Evolutionary conservation across 1,140 invertebrate species (phyloP), one percentile per base, ranked within the genome.

Genomic region (Bombus impatiens): DNA sequence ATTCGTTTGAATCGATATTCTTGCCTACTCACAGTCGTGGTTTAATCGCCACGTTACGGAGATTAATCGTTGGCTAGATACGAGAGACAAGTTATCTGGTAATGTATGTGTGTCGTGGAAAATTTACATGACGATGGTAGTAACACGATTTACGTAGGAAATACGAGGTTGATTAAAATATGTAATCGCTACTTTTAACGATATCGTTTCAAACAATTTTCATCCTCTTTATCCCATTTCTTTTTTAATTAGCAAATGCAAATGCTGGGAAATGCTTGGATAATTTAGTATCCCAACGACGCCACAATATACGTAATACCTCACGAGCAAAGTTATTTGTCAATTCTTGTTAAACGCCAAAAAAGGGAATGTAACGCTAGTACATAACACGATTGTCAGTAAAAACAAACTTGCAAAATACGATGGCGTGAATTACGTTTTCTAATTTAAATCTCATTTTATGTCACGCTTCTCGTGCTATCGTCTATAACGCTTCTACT

Each of bases 1-100:
- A 86, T 75, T 86, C 79, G 42, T 82, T 86, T 40, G 71, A 85
- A 85, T 85, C 83, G 83, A 85, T 85, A 85, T 85, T 72, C 83
- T 79, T 70, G 84, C 71, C 65, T 59, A 78, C 74, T 70, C 71
- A 32, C 81, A 71, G 59, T 78, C 40, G 65, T 59, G 35, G 86
- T 78, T 78, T 86, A 81, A 82, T 86, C 86, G 53, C 62, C 32
- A 40, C 70, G 59, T 76, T 76, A 68, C 84, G 72, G 62, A 76
- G 84, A 86, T 86, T 82, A 86, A 86, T 86, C 74, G 74, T 72
- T 84, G 42, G 74, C 35, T 59, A 78, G 80, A 82, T 82, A 71
- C 40, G 81, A 65, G 59, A 37, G 78, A 81, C 72, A 78, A 86
- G 79, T 81, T 86, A 79, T 75, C 84, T 65, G 67, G 32, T 83